Evolutionary conservation across 1,140 invertebrate species (phyloP).

Genomic region (Polypedilum vanderplanki): DNA sequence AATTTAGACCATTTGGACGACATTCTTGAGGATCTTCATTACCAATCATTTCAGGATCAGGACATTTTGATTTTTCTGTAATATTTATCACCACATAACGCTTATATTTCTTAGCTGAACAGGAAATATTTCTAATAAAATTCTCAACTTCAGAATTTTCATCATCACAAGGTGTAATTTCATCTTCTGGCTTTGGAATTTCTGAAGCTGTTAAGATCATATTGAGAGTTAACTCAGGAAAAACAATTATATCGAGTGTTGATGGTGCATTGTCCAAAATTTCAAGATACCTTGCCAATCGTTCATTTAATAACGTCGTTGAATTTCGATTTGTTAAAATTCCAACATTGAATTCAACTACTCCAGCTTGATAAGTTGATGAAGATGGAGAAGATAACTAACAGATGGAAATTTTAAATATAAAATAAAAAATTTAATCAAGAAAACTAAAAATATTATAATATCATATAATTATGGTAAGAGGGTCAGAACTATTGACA

Average conservation of each 20-base stretch:
- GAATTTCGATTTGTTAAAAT: neutral
- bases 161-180: constrained; percentile 34
- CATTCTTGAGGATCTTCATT: constrained; percentile 39
- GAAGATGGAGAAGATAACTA: too few species aligned
- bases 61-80: constrained; percentile 54
- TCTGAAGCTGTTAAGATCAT: constrained; percentile 32
- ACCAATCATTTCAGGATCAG: constrained; percentile 35
- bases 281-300: constrained; percentile 36
- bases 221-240: constrained; percentile 61
- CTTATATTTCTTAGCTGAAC: constrained; percentile 37
- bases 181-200: constrained; percentile 34
- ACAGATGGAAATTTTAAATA: too few species aligned
- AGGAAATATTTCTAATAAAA: constrained; percentile 37
- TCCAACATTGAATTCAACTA: constrained; percentile 45
- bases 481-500: too few species aligned
- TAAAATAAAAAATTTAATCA: too few species aligned
- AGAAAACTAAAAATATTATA: too few species aligned
- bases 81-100: constrained; percentile 69
- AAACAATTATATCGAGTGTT: constrained; percentile 68
- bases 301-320: constrained; percentile 30
- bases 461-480: too few species aligned
- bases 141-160: constrained; percentile 33
- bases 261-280: constrained; percentile 36
- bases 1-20: constrained; percentile 41
- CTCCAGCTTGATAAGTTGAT: constrained; percentile 47